A percentile compares a stretch with the other conserved stretches of the same genome.
Conservation (phyloP, 2,888 invertebrate species). For the Epicampocera succincta region DNA sequence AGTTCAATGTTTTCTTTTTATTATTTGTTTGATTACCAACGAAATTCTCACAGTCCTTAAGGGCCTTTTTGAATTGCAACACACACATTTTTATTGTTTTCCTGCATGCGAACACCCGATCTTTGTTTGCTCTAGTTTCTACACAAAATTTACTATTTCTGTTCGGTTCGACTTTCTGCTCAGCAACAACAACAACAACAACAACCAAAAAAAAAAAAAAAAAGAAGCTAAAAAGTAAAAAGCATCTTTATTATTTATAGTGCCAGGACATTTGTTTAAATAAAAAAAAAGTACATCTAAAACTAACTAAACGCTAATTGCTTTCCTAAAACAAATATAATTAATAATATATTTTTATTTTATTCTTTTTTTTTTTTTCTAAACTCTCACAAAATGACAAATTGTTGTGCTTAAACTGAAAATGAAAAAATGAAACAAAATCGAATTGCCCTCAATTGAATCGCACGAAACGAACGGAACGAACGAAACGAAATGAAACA, state of each 20-base stretch:
- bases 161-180: constrained; percentile 34
- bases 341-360: constrained; percentile 69
- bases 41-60: too few relatives aligned
- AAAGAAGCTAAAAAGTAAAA: constrained; percentile 1
- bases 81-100: too few relatives aligned
- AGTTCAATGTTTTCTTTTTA: too few relatives aligned
- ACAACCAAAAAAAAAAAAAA: too few relatives aligned
- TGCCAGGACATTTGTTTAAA: constrained; percentile 79
- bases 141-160: constrained; percentile 35
- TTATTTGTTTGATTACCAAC: too few relatives aligned
- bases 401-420: constrained; percentile 26
- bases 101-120: not conserved
- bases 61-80: too few relatives aligned
- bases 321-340: constrained; percentile 66
- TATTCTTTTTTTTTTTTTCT: constrained; percentile 61
- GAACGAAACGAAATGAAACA: constrained; percentile 82
- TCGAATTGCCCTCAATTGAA: constrained; percentile 64
- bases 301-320: constrained; percentile 69
- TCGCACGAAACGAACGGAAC: constrained; percentile 37
- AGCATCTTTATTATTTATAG: constrained; percentile 73
- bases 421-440: constrained; percentile 50
- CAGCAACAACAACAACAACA: too few relatives aligned
- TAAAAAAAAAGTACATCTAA: constrained; percentile 56
- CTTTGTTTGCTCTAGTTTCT: not conserved
- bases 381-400: constrained; percentile 41